A percentile compares a stretch with the other conserved stretches of the same genome.
These are phyloP conservation scores for Chaetura pelagica DNA, from an alignment of 2,113 vertebrate genomes.

Conservation along the genomic window DNA sequence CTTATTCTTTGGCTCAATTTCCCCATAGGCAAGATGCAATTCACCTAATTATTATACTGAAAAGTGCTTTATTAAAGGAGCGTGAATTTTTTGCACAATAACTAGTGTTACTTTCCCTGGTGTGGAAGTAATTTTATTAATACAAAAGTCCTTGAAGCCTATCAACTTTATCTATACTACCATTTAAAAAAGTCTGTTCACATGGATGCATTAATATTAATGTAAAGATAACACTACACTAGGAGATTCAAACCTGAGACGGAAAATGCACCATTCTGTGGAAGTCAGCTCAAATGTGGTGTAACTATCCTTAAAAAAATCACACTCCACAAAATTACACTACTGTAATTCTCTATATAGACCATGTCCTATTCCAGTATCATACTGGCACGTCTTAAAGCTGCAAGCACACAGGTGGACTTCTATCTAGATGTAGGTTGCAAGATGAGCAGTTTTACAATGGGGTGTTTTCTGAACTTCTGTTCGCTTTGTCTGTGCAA, in stretches of 20 bases:
- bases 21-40: not conserved
- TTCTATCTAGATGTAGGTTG: accelerated
- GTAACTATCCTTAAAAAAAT: not conserved
- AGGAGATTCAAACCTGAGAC: not conserved
- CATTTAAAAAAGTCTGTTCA: not conserved
- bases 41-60: not conserved
- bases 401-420: not conserved
- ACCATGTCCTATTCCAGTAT: not conserved
- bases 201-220: not conserved
- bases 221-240: not conserved
- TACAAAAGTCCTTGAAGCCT: not conserved
- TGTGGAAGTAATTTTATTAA: not conserved
- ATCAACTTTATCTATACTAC: not conserved
- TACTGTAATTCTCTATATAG: not conserved
- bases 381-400: not conserved
- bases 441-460: not conserved
- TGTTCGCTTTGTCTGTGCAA: not conserved
- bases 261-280: not conserved
- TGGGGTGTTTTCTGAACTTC: not conserved
- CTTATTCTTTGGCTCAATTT: not conserved
- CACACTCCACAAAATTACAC: not conserved
- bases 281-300: not conserved
- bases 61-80: not conserved
- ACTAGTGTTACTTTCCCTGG: not conserved
- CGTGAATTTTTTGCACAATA: not conserved